Percentiles rank a stretch among this genome's conserved stretches.
These are phyloP conservation scores for Homarus americanus DNA, from an alignment of 1,140 invertebrate species.

Conservation along the genomic window DNA sequence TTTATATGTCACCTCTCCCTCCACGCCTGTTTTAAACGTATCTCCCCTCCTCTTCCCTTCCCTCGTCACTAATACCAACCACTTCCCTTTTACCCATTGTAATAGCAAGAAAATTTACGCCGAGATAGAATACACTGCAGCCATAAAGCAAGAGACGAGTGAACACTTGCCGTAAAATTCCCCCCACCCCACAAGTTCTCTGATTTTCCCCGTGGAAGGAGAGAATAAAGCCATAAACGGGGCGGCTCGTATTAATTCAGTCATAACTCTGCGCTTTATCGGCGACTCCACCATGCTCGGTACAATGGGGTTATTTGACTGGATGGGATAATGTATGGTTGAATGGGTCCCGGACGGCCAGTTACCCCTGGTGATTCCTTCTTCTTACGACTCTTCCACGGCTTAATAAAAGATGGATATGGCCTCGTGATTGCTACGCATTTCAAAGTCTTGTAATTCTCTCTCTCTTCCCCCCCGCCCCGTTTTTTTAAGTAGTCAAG, in stretches of 20 bases:
- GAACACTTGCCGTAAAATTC: too few species aligned
- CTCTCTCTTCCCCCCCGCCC: too few species aligned
- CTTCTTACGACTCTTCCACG: not conserved
- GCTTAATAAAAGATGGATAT: not conserved
- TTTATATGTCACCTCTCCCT: too few species aligned
- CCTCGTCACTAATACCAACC: too few species aligned
- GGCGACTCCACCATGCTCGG: constrained; percentile 16
- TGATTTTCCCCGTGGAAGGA: not conserved
- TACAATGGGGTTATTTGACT: constrained; percentile 48
- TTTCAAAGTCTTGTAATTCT: not conserved
- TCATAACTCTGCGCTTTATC: constrained; percentile 37
- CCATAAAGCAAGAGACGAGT: too few species aligned
- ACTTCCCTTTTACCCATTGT: too few species aligned
- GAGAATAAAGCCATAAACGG: constrained; percentile 27
- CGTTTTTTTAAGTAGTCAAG: too few species aligned
- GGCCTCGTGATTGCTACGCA: not conserved
- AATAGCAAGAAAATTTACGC: too few species aligned
- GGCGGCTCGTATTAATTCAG: constrained; percentile 41
- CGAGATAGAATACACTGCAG: too few species aligned
- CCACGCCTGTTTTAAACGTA: too few species aligned
- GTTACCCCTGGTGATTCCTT: not conserved
- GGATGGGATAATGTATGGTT: constrained; percentile 25
- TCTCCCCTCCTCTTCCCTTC: too few species aligned
- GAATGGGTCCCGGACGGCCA: constrained; percentile 15
- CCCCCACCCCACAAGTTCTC: not conserved